Conservation (phyloP, 2,888 invertebrate species). For the Drosophila tripunctata region DNA sequence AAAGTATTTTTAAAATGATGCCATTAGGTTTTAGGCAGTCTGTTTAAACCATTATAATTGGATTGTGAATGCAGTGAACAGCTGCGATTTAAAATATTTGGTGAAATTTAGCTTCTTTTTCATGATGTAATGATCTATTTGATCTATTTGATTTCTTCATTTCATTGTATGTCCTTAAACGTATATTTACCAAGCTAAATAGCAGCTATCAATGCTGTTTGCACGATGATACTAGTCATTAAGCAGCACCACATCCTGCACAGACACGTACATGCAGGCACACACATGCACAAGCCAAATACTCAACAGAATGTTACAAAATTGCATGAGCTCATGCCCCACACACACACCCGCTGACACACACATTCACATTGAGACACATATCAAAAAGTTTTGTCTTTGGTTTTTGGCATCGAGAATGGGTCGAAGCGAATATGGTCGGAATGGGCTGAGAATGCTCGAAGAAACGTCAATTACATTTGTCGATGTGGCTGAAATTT, state of each 20-base stretch:
- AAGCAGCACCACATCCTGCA: constrained; percentile 30
- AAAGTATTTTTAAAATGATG: constrained; percentile 3
- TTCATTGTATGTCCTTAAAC: not conserved
- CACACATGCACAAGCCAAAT: constrained; percentile 21
- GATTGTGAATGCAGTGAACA: not conserved
- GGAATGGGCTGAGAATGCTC: constrained; percentile 23
- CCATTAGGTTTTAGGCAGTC: constrained; percentile 11
- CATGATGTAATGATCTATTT: not conserved
- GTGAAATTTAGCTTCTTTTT: too few species aligned
- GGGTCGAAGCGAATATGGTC: not conserved
- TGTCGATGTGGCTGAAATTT: constrained; percentile 70
- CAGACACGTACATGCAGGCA: constrained; percentile 11
- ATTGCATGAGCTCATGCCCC: constrained; percentile 38
- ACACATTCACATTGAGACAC: too few species aligned
- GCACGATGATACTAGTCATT: constrained; percentile 51
- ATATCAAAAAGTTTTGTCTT: constrained; percentile 46
- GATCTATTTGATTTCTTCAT: not conserved
- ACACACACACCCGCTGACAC: not conserved
- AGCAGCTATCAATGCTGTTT: constrained; percentile 46
- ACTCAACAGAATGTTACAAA: constrained; percentile 50
- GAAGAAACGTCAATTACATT: constrained; percentile 79
- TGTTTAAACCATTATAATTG: constrained; percentile 1
- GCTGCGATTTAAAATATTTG: not conserved
- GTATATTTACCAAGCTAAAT: constrained; percentile 15
- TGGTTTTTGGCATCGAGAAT: constrained; percentile 36